Evolutionary conservation across 1,140 invertebrate species (phyloP), one percentile per base, ranked within the genome.

Genomic region (Camponotus pennsylvanicus): DNA sequence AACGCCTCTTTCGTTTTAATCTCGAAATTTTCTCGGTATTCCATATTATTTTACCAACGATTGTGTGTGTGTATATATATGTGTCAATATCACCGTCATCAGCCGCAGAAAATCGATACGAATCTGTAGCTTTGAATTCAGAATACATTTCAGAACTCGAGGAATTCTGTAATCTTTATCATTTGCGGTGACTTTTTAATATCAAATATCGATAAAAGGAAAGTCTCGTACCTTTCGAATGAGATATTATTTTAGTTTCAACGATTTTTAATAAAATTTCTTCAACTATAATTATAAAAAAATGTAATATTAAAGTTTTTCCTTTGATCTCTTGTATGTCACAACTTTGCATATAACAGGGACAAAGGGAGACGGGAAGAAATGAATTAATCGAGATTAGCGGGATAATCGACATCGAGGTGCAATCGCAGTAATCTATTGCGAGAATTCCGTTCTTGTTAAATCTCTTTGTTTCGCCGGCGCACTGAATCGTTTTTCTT

Each of bases 361-460:
- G n/a, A 27, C 2, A 0, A 0, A 2, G 21, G 9, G 45, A 11
- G 11, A 15, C 3, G 42, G 45, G 9, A 4, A 18, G 13, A 55
- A 21, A 57, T 4, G 34, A 80, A 80, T 80, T 80, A 69, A 69
- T 69, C 63, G 49, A 21, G n/a, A 69, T 69, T 80, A 80, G 34
- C 34, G 15, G 5, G 15, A 45, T 80, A 57, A 80, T 80, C 45
- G 27, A 52, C 45, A 34, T 40, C 27, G 0, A 27, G 18, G 3
- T 40, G 77, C 21, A 69, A 69, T 69, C 63, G 45, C 40, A 15
- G 49, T 69, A 67, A 67, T 67, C 64, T 40, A n/a, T 6, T 37
- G 18, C 45, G 11, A 5, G 2, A 69, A 67, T 64, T 37, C 63
- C 7, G n/a, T 18, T 52, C 45, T 67, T 34, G 63, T 67, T 69